phyloP scores from a whole-genome alignment of 2,113 vertebrate genomes.

The Saccopteryx bilineata region DNA sequence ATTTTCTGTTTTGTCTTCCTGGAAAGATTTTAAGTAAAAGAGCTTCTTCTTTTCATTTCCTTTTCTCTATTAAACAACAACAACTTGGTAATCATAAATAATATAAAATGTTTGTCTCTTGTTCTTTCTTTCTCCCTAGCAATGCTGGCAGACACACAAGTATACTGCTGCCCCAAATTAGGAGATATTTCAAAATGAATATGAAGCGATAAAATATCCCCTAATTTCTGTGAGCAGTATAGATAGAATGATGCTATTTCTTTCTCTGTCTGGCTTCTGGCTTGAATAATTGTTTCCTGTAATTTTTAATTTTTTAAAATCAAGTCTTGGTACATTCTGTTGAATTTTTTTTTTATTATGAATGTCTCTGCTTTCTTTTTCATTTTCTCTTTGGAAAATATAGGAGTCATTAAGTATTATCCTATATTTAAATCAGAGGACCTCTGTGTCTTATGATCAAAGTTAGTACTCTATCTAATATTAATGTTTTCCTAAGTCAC shows the following conservation, averaged over 20 bases:
- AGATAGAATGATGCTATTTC: not conserved
- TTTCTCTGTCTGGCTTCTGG: constrained; percentile 23
- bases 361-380: not conserved
- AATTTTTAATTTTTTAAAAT: constrained; percentile 2
- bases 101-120: not conserved
- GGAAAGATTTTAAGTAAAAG: constrained; percentile 36
- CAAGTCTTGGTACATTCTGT: not conserved
- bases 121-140: not conserved
- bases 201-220: too few species aligned
- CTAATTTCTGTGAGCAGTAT: too few species aligned
- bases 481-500: not conserved
- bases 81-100: not conserved
- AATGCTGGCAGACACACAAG: not conserved
- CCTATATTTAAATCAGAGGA: constrained; percentile 6
- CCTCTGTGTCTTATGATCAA: not conserved
- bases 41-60: too few species aligned
- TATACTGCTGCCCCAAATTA: too few species aligned
- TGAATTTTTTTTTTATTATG: not conserved
- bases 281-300: not conserved
- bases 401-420: not conserved
- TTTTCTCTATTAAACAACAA: not conserved
- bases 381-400: not conserved
- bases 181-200: too few species aligned
- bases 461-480: not conserved
- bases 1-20: constrained; percentile 34